Evolutionary conservation across 1,140 invertebrate species (phyloP), one percentile per base, ranked within the genome.

Genomic region (Tribolium madens): DNA sequence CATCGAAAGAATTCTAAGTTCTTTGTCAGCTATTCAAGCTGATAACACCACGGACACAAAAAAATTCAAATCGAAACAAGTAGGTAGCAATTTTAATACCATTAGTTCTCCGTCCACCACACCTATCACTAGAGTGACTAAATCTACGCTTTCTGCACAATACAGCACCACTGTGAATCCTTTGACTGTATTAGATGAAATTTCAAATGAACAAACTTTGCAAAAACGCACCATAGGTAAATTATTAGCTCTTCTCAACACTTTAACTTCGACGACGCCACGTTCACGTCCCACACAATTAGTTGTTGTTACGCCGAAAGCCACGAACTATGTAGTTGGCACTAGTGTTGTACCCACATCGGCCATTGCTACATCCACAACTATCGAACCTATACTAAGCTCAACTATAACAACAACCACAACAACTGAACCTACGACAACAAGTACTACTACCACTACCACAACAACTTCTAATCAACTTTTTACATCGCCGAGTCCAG

Each of bases 371-470:
- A 71, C 74, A 50, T 9, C 70, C 64, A 46, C 42, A 69, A 46
- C 75, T 17, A 71, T 15, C 9, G 31, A 42, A 52, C 33, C 18
- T 15, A 48, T 15, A 50, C 7, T 18, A 52, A 18, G 18, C 70
- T 26, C 68, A 3, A 36, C 68, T 9, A 5, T 78, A 17, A 83
- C 84, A 85, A 83, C 85, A 72, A 87, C 86, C 76, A 81, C 88
- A 80, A 87, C 87, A 83, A 87, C 87, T 78, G 85, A 86, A 86
- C 83, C 84, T 84, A 80, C 77, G 75, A 82, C 84, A 83, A 83
- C 82, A 81, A 60, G 10, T 18, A 76, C 33, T 21, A 57, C 69
- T 47, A 73, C 15, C 57, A 75, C 68, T 64, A 75, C 79, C 79
- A 84, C 83, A 76, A 83, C 80, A 79, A 82, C 85, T 46, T 83